phyloP scores from a whole-genome alignment of 2,888 invertebrate genomes.

The Nomada flava region DNA sequence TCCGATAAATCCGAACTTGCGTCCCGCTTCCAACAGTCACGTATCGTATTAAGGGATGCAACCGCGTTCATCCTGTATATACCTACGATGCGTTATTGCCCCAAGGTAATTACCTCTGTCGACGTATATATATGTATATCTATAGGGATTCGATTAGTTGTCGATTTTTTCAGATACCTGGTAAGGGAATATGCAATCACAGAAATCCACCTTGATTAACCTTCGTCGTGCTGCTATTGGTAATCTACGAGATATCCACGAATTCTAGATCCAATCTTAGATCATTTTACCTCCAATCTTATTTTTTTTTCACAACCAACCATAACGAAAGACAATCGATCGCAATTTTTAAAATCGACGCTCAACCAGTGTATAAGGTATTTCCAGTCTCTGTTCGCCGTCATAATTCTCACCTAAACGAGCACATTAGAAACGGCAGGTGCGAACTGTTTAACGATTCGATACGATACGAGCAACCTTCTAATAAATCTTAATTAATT shows the following conservation, averaged over 20 bases:
- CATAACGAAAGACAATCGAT: neutral
- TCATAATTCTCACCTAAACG: conserved; percentile 12
- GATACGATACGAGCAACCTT: conserved; percentile 10
- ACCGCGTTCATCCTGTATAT: conserved; percentile 33
- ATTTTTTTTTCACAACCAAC: neutral
- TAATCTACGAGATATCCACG: neutral
- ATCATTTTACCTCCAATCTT: neutral
- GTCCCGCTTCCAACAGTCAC: conserved; percentile 42
- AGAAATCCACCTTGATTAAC: conserved; percentile 32
- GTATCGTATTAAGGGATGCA: conserved; percentile 64
- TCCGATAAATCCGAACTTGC: neutral
- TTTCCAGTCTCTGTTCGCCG: neutral
- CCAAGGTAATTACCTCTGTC: conserved; percentile 48
- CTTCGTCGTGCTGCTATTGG: conserved; percentile 22
- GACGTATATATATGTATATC: conserved; percentile 6
- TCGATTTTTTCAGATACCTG: conserved; percentile 20
- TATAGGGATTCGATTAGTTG: conserved; percentile 56
- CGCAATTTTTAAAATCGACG: neutral
- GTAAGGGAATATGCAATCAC: conserved; percentile 16
- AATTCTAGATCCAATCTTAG: neutral
- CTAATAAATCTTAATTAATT: conserved; percentile 61
- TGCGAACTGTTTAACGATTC: conserved; percentile 48
- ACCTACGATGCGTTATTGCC: conserved; percentile 36
- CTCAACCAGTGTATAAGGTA: too few species aligned
- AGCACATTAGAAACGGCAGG: conserved; percentile 35